These are phyloP conservation scores for Martes martes DNA, from an alignment of 2,113 vertebrate genomes.

Conservation along the genomic window DNA sequence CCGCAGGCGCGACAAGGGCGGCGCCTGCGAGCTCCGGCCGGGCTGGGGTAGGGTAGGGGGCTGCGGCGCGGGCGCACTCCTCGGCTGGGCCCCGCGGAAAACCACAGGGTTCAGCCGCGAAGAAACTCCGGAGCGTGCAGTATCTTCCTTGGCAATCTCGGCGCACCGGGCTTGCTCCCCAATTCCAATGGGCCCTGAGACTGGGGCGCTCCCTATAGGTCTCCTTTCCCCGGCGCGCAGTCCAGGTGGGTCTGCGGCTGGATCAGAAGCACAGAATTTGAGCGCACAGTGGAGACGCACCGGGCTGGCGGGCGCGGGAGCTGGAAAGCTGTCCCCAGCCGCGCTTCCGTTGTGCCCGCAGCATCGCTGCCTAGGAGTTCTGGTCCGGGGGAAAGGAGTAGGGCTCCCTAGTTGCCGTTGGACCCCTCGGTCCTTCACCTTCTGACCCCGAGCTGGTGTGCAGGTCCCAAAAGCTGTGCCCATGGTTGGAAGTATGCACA, in stretches of 20 bases:
- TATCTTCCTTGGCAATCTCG: background rate
- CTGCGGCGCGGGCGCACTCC: background rate
- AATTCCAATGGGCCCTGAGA: background rate
- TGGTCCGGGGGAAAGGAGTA: background rate
- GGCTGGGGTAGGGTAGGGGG: background rate
- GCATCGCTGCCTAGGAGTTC: background rate
- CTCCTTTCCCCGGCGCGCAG: background rate
- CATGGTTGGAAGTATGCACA: background rate
- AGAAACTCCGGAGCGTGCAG: rapidly evolving
- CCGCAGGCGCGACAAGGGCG: background rate
- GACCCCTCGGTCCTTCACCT: background rate
- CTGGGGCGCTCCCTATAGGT: background rate
- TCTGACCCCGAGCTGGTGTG: background rate
- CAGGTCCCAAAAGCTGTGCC: background rate
- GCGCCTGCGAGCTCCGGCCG: background rate
- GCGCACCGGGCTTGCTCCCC: background rate
- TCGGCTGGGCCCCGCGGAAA: background rate
- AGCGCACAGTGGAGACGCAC: background rate
- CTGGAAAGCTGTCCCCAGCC: background rate
- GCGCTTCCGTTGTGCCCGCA: no score
- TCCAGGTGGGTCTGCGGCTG: background rate
- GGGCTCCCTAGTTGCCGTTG: background rate
- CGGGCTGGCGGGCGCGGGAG: background rate
- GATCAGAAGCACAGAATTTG: background rate
- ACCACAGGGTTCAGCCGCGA: rapidly evolving